phyloP scores from a whole-genome alignment of 2,113 vertebrate genomes.

The Triplophysa tibetana region DNA sequence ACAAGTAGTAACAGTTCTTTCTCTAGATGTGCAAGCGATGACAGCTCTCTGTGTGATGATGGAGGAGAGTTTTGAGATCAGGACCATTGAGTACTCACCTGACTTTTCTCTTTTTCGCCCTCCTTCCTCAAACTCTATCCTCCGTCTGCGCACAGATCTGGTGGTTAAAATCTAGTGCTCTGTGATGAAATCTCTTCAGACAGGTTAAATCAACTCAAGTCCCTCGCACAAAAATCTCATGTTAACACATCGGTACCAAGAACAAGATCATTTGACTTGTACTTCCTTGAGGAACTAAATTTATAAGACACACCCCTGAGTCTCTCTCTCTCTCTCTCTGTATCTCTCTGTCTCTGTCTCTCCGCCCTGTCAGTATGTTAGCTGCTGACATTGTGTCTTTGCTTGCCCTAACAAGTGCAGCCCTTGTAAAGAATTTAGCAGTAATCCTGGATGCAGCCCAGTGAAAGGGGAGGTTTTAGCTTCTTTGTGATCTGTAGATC shows the following conservation, averaged over 20 bases:
- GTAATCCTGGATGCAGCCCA: constrained; percentile 67
- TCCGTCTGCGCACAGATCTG: constrained; percentile 50
- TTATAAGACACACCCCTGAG: constrained; percentile 77
- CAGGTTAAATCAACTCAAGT: constrained; percentile 32
- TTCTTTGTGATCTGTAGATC: constrained; percentile 63
- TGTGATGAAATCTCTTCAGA: constrained; percentile 57
- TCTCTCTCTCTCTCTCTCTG: constrained; percentile 49
- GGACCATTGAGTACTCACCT: constrained; percentile 64
- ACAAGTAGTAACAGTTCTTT: background rate
- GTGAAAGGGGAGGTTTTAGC: constrained; percentile 71
- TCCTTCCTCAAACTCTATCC: constrained; percentile 61
- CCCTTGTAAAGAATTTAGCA: constrained; percentile 74
- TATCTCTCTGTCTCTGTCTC: constrained; percentile 52
- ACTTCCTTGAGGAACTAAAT: constrained; percentile 84
- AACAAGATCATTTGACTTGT: constrained; percentile 73
- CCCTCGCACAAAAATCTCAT: constrained; percentile 54
- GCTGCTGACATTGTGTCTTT: constrained; percentile 70
- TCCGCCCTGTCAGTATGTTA: constrained; percentile 35
- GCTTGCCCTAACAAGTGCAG: constrained; percentile 78
- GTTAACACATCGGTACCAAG: constrained; percentile 66
- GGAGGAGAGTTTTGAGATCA: constrained; percentile 44
- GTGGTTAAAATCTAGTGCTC: constrained; percentile 60
- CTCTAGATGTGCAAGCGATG: background rate
- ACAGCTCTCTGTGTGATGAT: background rate
- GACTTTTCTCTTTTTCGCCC: constrained; percentile 60